A percentile compares a stretch with the other conserved stretches of the same genome.
Conservation (phyloP, 2,888 invertebrate genomes). For the Xiphydria camelus region DNA sequence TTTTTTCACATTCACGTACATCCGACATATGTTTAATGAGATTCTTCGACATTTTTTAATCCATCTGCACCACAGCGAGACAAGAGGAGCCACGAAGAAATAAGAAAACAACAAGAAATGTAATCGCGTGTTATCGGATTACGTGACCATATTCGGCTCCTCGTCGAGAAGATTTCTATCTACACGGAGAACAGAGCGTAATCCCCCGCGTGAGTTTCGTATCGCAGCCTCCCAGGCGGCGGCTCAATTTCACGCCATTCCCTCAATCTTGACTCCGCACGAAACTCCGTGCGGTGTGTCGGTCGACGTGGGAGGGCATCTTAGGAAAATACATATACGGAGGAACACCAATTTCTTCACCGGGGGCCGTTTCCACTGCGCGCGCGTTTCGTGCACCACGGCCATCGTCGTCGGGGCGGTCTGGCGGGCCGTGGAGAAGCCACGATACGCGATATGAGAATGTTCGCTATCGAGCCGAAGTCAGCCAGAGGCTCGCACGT, state of each 20-base stretch:
- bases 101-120: no score
- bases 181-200: no score
- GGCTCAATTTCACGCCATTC: constrained; percentile 27
- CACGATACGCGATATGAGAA: neutral
- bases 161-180: neutral
- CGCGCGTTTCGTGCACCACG: no score
- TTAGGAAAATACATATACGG: neutral
- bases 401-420: no score
- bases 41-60: neutral
- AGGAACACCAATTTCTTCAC: neutral
- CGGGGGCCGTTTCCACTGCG: neutral
- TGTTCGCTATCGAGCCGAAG: neutral
- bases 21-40: no score
- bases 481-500: constrained; percentile 8
- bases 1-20: no score
- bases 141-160: neutral
- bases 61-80: neutral
- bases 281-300: neutral
- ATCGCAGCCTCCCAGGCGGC: constrained; percentile 18
- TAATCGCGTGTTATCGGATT: neutral
- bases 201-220: neutral
- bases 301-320: neutral
- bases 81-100: no score
- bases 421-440: no score
- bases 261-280: constrained; percentile 12